These are phyloP conservation scores for Rhea americana DNA, from an alignment of 2,113 vertebrate genomes.

Conservation along the genomic window DNA sequence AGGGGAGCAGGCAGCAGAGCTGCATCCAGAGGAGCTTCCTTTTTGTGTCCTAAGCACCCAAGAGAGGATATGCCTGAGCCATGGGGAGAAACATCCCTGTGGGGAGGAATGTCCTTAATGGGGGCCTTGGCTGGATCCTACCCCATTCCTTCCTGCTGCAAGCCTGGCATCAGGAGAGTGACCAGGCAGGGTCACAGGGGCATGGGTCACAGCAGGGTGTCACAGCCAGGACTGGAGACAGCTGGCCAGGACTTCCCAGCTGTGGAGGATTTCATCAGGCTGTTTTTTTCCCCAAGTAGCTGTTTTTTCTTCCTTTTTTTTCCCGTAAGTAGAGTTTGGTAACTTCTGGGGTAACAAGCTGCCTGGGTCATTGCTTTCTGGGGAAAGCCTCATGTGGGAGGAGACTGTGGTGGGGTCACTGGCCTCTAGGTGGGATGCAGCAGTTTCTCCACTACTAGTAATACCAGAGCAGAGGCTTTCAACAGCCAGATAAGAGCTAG, in stretches of 20 bases:
- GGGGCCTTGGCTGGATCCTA: fast-evolving
- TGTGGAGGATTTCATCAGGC: neutral
- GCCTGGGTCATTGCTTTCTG: neutral
- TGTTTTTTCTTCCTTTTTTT: neutral
- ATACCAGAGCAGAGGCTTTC: neutral
- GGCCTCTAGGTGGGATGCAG: fast-evolving
- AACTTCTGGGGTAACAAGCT: fast-evolving
- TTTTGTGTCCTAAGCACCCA: neutral
- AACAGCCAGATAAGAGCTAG: too few species aligned
- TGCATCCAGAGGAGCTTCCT: neutral
- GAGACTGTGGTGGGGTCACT: neutral
- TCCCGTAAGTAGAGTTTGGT: neutral
- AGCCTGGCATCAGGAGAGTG: too few species aligned
- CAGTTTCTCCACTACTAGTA: fast-evolving
- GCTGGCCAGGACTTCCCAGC: fast-evolving
- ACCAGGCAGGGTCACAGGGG: too few species aligned
- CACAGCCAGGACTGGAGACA: neutral
- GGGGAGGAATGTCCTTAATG: neutral
- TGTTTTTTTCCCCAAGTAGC: neutral
- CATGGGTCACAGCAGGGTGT: neutral
- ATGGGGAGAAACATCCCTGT: neutral
- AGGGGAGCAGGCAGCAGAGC: too few species aligned
- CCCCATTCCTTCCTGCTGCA: neutral
- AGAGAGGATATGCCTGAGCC: fast-evolving
- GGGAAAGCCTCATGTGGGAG: fast-evolving